Base-by-base conservation (phyloP, 1,140 invertebrate species). In the Cotesia chilonis region DNA sequence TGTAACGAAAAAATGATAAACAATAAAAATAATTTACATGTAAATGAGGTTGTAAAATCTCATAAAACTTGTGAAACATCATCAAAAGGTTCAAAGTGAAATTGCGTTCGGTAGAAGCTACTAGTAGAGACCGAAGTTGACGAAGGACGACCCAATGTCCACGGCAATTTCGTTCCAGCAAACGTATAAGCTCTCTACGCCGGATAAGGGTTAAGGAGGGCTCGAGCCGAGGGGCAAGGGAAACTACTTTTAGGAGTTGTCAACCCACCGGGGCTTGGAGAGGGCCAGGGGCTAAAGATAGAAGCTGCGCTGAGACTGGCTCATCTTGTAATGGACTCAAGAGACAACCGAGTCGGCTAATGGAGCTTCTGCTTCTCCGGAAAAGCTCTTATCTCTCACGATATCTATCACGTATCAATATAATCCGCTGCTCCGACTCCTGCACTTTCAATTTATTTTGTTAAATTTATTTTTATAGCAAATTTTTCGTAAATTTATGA, bases 261-360 rank as follows among this genome's bases (percentile, higher is more conserved):
- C 57, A 76, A 63, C 74, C 59, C 28, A 57, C 65, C 67, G 57
- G 68, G 65, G 75, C 73, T 68, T 66, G 75, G 77, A 77, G 79
- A 80, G 77, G 77, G 79, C 70, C 77, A 54, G 14, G 37, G 51
- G 64, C 6, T 36, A n/a, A 41, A 54, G 37, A 41, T 28, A 47
- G 36, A 35, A 37, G 17, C 38, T 17, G 52, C 38, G 68, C 47
- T 54, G 73, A 70, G 68, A 57, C 64, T 73, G 64, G 83, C 85
- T 87, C 85, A 86, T 86, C 85, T 87, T 87, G 85, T 87, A 87
- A 87, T 87, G 85, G 85, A 87, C 85, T 87, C 85, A 81, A 81
- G 85, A 86, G 85, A 87, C 85, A 87, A 83, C 81, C 85, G 83
- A 86, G 84, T 84, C 80, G 84, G 82, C 85, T 87, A 87, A 87